Percentiles rank a stretch among this genome's conserved stretches.
phyloP scores from a whole-genome alignment of 2,888 invertebrate genomes.

The Plebejus melissa region DNA sequence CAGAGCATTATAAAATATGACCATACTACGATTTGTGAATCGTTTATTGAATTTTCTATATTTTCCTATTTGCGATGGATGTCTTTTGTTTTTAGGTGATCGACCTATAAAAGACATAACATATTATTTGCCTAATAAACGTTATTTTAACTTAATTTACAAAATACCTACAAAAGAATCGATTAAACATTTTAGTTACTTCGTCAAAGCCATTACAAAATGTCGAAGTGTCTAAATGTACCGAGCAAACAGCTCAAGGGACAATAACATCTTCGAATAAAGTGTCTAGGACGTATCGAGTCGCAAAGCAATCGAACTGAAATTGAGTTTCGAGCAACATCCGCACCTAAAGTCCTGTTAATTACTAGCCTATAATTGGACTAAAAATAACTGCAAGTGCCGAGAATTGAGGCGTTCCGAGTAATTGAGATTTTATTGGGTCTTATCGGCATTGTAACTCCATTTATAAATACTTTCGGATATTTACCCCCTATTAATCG shows the following conservation, averaged over 20 bases:
- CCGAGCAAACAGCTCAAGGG: not conserved
- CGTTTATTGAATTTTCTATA: too few relatives aligned
- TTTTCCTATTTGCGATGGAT: too few relatives aligned
- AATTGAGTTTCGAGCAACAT: constrained; percentile 15
- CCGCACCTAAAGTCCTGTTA: constrained; percentile 1
- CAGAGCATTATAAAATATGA: too few relatives aligned
- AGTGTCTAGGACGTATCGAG: constrained; percentile 13
- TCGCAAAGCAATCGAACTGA: constrained; percentile 24
- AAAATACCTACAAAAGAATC: too few relatives aligned
- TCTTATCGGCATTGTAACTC: not conserved
- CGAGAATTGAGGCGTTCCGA: constrained; percentile 13
- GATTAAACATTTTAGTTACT: not conserved
- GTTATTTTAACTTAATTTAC: too few relatives aligned
- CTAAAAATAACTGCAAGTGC: constrained; percentile 13
- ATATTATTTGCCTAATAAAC: too few relatives aligned
- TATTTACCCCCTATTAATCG: too few relatives aligned
- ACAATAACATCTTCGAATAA: constrained; percentile 1
- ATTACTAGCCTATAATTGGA: constrained; percentile 13
- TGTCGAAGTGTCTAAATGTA: not conserved
- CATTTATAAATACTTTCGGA: not conserved
- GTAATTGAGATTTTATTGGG: constrained; percentile 14
- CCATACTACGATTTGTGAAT: too few relatives aligned
- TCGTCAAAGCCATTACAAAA: not conserved
- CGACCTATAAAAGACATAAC: too few relatives aligned
- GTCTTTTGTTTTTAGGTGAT: too few relatives aligned